Evolutionary conservation across 2,888 invertebrate species (phyloP).

Genomic region (Cataglyphis cursor): DNA sequence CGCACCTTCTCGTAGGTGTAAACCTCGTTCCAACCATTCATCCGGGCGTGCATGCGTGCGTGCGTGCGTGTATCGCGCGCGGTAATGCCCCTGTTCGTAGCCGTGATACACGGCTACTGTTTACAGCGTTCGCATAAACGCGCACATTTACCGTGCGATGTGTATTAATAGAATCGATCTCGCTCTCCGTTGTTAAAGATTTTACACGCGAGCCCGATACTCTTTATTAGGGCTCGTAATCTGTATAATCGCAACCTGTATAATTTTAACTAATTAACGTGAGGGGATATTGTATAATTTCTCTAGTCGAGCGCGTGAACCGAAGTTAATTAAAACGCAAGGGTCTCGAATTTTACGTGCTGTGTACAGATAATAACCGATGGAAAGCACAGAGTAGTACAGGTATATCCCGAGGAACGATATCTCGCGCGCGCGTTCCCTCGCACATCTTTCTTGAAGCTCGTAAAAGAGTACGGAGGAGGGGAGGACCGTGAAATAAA

Average conservation of each 20-base stretch:
- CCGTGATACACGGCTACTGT: conserved; percentile 79
- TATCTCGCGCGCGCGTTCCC: conserved; percentile 5
- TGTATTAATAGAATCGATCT: conserved; percentile 38
- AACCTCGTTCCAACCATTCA: conserved; percentile 75
- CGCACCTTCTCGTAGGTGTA: conserved; percentile 54
- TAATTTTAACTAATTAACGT: conserved; percentile 38
- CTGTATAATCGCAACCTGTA: conserved; percentile 26
- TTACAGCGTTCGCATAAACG: conserved; percentile 72
- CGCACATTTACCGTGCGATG: conserved; percentile 15
- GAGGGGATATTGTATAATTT: conserved; percentile 29
- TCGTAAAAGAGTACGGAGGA: neutral
- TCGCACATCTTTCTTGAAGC: conserved; percentile 21
- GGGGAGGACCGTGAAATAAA: conserved; percentile 43
- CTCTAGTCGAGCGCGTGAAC: conserved; percentile 9
- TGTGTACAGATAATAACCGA: conserved; percentile 34
- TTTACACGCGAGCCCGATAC: conserved; percentile 40
- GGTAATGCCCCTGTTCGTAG: conserved; percentile 65
- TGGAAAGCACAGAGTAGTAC: conserved; percentile 8
- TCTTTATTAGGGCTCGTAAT: conserved; percentile 30
- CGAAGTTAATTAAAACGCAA: conserved; percentile 54
- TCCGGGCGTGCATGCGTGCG: conserved; percentile 72
- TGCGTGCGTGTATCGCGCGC: conserved; percentile 74
- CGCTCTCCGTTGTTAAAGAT: neutral
- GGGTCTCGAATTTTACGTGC: conserved; percentile 12
- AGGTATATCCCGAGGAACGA: conserved; percentile 9